Base-by-base conservation (phyloP, 1,140 invertebrate species). In the Maconellicoccus hirsutus region DNA sequence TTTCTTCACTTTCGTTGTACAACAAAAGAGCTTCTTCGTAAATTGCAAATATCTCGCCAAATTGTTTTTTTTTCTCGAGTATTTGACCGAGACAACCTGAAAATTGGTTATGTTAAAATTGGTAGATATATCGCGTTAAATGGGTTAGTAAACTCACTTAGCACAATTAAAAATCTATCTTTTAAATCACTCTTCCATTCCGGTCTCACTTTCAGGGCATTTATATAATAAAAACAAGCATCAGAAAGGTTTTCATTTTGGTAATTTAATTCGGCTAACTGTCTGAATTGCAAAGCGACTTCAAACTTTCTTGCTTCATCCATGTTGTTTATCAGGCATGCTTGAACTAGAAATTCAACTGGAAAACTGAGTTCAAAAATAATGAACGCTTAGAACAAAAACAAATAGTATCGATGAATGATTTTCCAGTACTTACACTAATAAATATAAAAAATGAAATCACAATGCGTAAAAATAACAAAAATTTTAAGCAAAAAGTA, bases 1-100 rank as follows among this genome's bases (percentile, higher is more conserved):
- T 73, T 22, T 75, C 71, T 73, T 79, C 78, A 75, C 78, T 77
- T 22, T 79, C 76, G 61, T 78, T 78, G 72, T 77, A 80, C 6
- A 80, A 42, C 71, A 79, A 76, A 69, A 79, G 76, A 8, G 80
- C 81, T 75, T 81, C 76, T 33, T 80, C 76, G 76, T 81, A 82
- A 70, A 78, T 79, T 25, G 77, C 75, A 71, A 82, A 79, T 10
- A 82, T 71, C 69, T 81, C 78, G 25, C 77, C 29, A 23, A 70
- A 75, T 10, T 71, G 52, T 39, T 73, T 69, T n/a, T 73, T 66
- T 2, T 59, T 16, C 59, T 75, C 75, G 29, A 75, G 69, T 71
- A 42, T 25, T 72, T 72, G 70, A 25, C 78, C 77, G 75, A 77
- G 78, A 74, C 78, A 75, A 74, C 78, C 78, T 79, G 69, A 21